Evolutionary conservation across 2,888 invertebrate species (phyloP).

Genomic region (Drosophila mulleri): DNA sequence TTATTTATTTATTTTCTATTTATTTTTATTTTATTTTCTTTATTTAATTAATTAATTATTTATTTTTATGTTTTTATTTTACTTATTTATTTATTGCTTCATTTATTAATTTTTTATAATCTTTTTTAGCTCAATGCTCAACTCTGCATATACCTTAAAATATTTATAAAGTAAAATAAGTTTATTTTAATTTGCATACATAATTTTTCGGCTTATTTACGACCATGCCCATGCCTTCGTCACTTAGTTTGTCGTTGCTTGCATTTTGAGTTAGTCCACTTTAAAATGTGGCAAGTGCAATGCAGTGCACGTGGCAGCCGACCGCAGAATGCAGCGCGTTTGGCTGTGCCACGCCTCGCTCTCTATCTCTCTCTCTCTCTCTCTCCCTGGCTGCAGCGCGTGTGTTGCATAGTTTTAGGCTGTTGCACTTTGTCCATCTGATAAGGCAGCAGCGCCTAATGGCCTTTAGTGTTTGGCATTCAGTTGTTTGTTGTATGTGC

Average conservation of each 20-base stretch:
- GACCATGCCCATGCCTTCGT: too few relatives aligned
- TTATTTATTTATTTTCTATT: too few relatives aligned
- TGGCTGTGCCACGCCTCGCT: conserved; percentile 21
- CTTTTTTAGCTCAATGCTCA: too few relatives aligned
- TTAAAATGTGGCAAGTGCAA: conserved; percentile 38
- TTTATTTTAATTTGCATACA: too few relatives aligned
- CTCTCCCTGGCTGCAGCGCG: conserved; percentile 26
- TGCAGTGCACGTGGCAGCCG: conserved; percentile 21
- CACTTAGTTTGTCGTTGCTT: background rate
- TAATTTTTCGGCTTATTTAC: too few relatives aligned
- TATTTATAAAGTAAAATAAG: too few relatives aligned
- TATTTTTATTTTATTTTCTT: too few relatives aligned
- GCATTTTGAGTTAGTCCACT: conserved; percentile 13
- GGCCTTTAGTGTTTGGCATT: conserved; percentile 58
- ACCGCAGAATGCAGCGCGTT: conserved; percentile 39
- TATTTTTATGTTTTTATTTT: too few relatives aligned
- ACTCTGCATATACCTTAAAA: too few relatives aligned
- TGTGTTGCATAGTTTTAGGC: conserved; percentile 69
- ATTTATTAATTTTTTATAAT: too few relatives aligned
- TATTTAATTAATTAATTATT: too few relatives aligned
- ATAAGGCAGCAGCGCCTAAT: conserved; percentile 63
- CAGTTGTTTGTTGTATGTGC: conserved; percentile 15
- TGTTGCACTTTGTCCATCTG: conserved; percentile 75
- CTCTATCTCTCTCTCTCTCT: background rate
- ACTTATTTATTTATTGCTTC: too few relatives aligned